Percentiles rank a stretch among this genome's conserved stretches.
These are phyloP conservation scores for Psammodynastes pulverulentus DNA, from an alignment of 2,113 vertebrate species.

Conservation along the genomic window DNA sequence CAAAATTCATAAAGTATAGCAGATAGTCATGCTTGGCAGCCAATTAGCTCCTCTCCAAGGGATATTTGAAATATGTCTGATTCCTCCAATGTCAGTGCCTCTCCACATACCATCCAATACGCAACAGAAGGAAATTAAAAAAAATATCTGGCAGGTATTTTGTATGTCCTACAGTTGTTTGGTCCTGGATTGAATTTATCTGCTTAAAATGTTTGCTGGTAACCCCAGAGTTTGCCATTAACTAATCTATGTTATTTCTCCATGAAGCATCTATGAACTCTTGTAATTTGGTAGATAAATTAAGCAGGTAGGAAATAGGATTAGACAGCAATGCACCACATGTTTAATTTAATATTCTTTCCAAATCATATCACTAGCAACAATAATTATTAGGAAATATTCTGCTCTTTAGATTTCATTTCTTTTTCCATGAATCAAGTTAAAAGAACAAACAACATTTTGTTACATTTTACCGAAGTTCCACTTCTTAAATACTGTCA, in stretches of 20 bases:
- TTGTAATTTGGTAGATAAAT: conserved; percentile 25
- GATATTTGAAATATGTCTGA: background rate
- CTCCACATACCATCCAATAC: background rate
- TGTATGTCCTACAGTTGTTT: background rate
- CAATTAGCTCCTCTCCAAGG: background rate
- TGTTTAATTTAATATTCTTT: conserved; percentile 43
- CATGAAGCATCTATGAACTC: background rate
- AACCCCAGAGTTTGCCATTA: background rate
- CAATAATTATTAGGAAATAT: conserved; percentile 28
- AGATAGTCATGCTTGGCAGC: background rate
- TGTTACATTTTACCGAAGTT: conserved; percentile 19
- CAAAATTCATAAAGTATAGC: background rate
- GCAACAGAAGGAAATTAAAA: background rate
- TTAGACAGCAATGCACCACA: conserved; percentile 37
- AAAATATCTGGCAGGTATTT: background rate
- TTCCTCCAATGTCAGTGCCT: background rate
- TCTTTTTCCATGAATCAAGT: conserved; percentile 30
- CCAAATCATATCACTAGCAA: conserved; percentile 19
- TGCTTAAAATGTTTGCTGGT: conserved; percentile 16
- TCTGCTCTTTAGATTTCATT: conserved; percentile 37
- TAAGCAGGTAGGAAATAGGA: conserved; percentile 19
- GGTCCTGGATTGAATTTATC: background rate
- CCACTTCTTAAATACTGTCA: background rate
- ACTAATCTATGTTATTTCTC: background rate
- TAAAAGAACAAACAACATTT: conserved; percentile 30